These are phyloP conservation scores for Tinamus major DNA, from an alignment of 2,797 vertebrate genomes.

Conservation along the genomic window DNA sequence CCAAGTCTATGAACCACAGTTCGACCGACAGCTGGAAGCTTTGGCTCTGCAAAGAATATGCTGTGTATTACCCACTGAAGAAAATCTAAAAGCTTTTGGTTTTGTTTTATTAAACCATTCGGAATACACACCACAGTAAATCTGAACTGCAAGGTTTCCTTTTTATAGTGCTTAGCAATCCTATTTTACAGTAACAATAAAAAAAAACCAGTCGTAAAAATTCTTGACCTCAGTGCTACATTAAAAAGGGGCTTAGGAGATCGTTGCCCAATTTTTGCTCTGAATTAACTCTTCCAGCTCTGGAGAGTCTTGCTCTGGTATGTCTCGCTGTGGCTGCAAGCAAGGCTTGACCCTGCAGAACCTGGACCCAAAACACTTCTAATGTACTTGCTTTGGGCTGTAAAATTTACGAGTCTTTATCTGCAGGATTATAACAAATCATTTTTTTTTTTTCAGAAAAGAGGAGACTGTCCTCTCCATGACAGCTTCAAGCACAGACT, in stretches of 20 bases:
- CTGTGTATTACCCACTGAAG: constrained; percentile 42
- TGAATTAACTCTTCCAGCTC: not conserved
- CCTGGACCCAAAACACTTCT: not conserved
- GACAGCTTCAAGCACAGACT: not conserved
- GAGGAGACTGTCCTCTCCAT: not conserved
- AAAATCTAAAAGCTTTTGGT: constrained; percentile 60
- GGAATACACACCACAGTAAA: constrained; percentile 59
- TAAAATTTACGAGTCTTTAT: no score
- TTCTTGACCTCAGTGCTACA: constrained; percentile 30
- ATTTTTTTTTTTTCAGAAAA: not conserved
- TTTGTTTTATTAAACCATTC: constrained; percentile 75
- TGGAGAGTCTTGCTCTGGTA: not conserved
- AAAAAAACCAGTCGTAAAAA: constrained; percentile 59
- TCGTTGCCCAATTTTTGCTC: not conserved
- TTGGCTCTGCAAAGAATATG: constrained; percentile 41
- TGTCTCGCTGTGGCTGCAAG: no score
- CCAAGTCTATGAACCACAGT: constrained; percentile 60
- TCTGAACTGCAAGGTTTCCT: constrained; percentile 68
- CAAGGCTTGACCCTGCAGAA: no score
- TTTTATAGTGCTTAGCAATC: constrained; percentile 61
- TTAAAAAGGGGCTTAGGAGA: constrained; percentile 9
- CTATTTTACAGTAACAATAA: constrained; percentile 74
- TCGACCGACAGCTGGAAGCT: not conserved
- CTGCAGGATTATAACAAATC: not conserved
- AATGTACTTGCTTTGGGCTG: no score